Conservation (phyloP, 2,113 vertebrate species). For the Cricetomys ansorgei region DNA sequence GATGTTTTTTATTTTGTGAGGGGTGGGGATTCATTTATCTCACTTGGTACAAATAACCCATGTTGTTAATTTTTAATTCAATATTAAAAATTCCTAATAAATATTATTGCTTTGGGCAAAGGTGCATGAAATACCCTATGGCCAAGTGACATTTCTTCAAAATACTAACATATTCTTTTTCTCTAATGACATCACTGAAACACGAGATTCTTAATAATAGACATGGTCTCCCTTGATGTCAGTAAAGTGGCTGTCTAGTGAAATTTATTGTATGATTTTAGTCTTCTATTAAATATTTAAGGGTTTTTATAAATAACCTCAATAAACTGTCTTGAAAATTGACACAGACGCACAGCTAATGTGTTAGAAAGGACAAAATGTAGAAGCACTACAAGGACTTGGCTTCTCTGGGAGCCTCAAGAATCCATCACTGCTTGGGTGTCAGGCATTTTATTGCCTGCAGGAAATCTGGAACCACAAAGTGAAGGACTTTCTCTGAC, state of each 20-base stretch:
- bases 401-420: constrained; percentile 65
- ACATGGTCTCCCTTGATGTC: neutral
- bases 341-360: constrained; percentile 41
- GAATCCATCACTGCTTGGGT: constrained; percentile 80
- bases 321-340: constrained; percentile 52
- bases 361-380: constrained; percentile 56
- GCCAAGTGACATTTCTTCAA: constrained; percentile 31
- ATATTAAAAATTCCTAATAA: neutral
- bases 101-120: constrained; percentile 60
- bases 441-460: constrained; percentile 75
- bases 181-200: neutral
- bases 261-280: constrained; percentile 59
- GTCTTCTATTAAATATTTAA: constrained; percentile 45
- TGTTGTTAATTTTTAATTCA: neutral
- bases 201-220: constrained; percentile 19
- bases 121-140: constrained; percentile 17
- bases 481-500: constrained; percentile 75
- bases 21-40: constrained; percentile 7
- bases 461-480: constrained; percentile 68
- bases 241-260: constrained; percentile 5
- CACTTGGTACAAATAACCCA: neutral
- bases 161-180: neutral
- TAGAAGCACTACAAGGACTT: constrained; percentile 76
- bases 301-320: constrained; percentile 36
- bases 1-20: neutral